Conservation (phyloP, 2,797 vertebrate species). For the Poecile montanus region DNA sequence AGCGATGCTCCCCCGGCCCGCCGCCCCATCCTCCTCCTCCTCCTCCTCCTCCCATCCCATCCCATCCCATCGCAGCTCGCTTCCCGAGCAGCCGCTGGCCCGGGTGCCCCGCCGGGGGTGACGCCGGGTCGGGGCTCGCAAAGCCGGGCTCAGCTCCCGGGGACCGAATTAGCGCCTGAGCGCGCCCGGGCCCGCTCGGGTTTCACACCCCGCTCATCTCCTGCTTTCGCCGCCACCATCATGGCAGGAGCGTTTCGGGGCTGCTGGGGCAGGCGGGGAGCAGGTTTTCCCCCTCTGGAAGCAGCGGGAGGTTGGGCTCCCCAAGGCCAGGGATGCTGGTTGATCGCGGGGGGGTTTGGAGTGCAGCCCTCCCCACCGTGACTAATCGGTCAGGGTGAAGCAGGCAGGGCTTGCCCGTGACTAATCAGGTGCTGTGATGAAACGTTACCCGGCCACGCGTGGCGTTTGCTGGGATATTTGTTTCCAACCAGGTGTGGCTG, state of each 20-base stretch:
- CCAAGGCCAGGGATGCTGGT: no score
- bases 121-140: neutral
- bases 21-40: neutral
- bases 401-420: constrained; percentile 21
- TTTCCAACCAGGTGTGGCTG: constrained; percentile 14
- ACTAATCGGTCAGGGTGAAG: neutral
- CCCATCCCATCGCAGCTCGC: no score
- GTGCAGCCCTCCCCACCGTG: neutral
- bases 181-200: neutral
- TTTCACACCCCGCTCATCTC: neutral
- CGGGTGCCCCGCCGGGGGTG: neutral
- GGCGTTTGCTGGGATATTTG: neutral
- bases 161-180: neutral
- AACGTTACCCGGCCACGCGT: neutral
- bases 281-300: neutral
- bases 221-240: neutral
- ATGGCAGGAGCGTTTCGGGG: neutral
- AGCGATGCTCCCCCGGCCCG: neutral
- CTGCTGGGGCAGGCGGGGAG: neutral
- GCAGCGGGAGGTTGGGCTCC: neutral
- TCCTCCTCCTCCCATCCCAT: fast-evolving
- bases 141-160: neutral
- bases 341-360: neutral
- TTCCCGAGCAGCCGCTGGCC: neutral
- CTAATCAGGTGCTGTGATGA: constrained; percentile 11